Conservation (phyloP, 2,888 invertebrate genomes). For the Dascillus cervinus region DNA sequence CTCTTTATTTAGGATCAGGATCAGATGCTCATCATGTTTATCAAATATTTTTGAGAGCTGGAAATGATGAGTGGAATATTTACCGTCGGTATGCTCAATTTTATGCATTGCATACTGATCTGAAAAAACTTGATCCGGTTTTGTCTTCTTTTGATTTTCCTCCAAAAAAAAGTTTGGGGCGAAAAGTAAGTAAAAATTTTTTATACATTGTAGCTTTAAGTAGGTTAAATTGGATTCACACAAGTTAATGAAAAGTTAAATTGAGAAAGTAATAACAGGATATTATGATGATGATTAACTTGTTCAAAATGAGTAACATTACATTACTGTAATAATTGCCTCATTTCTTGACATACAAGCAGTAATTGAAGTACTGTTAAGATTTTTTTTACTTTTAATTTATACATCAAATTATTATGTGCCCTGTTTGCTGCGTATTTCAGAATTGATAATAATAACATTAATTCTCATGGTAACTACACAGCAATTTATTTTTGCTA, state of each 20-base stretch:
- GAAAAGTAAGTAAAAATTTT: conserved; percentile 56
- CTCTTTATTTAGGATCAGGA: conserved; percentile 44
- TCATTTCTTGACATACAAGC: too few relatives aligned
- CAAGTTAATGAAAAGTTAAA: neutral
- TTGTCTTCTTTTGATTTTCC: conserved; percentile 84
- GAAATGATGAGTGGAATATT: conserved; percentile 92
- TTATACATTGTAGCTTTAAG: conserved; percentile 2
- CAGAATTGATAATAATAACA: too few relatives aligned
- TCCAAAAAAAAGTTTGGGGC: conserved; percentile 89
- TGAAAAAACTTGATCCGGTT: conserved; percentile 75
- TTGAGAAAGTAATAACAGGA: conserved; percentile 1
- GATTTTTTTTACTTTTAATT: too few relatives aligned
- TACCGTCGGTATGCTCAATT: conserved; percentile 92
- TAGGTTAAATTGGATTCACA: neutral
- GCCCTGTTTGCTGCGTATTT: too few relatives aligned
- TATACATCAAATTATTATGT: too few relatives aligned
- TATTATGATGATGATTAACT: conserved; percentile 2
- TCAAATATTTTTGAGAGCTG: conserved; percentile 72
- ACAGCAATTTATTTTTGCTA: too few relatives aligned
- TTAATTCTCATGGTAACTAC: too few relatives aligned
- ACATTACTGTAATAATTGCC: too few relatives aligned
- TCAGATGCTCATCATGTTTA: conserved; percentile 83
- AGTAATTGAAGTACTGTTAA: too few relatives aligned
- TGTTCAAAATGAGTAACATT: too few relatives aligned
- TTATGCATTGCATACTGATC: conserved; percentile 71